These are phyloP conservation scores for Apis cerana DNA, from an alignment of 1,140 invertebrate genomes.

Conservation along the genomic window DNA sequence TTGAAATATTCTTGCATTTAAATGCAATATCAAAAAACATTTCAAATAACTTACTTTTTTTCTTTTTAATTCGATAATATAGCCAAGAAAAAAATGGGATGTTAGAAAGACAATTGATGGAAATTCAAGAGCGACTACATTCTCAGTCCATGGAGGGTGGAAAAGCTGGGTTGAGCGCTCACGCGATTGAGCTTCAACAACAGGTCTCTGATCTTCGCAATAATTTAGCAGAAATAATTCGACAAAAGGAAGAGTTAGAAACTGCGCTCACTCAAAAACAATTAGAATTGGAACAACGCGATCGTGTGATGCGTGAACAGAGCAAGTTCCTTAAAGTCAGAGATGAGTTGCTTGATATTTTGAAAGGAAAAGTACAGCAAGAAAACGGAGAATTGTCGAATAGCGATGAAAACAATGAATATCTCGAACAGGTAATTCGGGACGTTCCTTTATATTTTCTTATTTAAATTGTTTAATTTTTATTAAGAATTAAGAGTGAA, in stretches of 20 bases:
- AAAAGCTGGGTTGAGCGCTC: slow-evolving; percentile 40
- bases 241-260: slow-evolving; percentile 80
- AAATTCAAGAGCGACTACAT: slow-evolving; percentile 55
- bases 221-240: slow-evolving; percentile 74
- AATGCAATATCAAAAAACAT: no score
- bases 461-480: not conserved
- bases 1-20: no score
- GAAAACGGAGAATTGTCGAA: slow-evolving; percentile 26
- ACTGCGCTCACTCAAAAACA: slow-evolving; percentile 79
- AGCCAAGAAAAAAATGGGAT: slow-evolving; percentile 63
- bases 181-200: slow-evolving; percentile 63
- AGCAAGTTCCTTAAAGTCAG: slow-evolving; percentile 81
- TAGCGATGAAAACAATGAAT: slow-evolving; percentile 32
- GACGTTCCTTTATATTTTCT: not conserved
- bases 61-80: not conserved
- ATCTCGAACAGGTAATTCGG: slow-evolving; percentile 21
- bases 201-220: slow-evolving; percentile 79
- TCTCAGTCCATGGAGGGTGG: slow-evolving; percentile 56
- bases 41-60: not conserved
- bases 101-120: slow-evolving; percentile 57
- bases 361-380: slow-evolving; percentile 66
- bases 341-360: slow-evolving; percentile 73
- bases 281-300: slow-evolving; percentile 81
- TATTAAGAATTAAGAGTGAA: no score
- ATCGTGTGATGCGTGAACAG: slow-evolving; percentile 80